Conservation (phyloP, 2,113 vertebrate genomes). For the Neotoma lepida region DNA sequence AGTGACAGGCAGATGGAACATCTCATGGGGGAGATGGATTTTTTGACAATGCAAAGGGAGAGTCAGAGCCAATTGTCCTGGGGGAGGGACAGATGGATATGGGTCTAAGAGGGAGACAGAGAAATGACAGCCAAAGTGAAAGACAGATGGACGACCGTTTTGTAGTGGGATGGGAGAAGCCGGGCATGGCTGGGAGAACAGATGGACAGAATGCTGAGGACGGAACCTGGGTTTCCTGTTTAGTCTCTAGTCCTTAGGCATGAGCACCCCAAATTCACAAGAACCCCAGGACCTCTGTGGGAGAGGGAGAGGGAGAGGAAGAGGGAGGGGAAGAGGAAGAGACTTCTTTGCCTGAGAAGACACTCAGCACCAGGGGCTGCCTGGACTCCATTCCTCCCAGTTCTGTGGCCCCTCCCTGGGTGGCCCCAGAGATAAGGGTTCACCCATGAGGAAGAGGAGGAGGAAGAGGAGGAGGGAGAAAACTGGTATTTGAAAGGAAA, state of each 20-base stretch:
- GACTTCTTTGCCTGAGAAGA: slow-evolving; percentile 2
- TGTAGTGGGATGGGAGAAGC: background rate
- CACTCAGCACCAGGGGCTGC: background rate
- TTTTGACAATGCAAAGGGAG: slow-evolving; percentile 40
- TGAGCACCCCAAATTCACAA: slow-evolving; percentile 31
- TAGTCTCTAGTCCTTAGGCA: slow-evolving; percentile 39
- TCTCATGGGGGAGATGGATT: slow-evolving; percentile 40
- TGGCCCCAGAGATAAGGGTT: slow-evolving; percentile 84
- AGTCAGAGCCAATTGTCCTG: background rate
- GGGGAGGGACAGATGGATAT: slow-evolving; percentile 66
- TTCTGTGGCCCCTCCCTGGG: slow-evolving; percentile 77
- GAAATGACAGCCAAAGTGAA: slow-evolving; percentile 59
- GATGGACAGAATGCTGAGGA: slow-evolving; percentile 26
- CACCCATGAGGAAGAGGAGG: slow-evolving; percentile 73
- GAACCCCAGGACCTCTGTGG: slow-evolving; percentile 44
- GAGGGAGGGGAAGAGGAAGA: background rate
- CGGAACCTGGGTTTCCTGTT: slow-evolving; percentile 59
- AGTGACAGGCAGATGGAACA: slow-evolving; percentile 55
- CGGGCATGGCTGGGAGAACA: background rate
- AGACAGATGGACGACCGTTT: slow-evolving; percentile 63
- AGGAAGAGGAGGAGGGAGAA: slow-evolving; percentile 68
- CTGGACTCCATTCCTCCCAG: background rate
- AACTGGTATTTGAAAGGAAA: slow-evolving; percentile 80
- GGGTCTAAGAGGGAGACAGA: slow-evolving; percentile 34
- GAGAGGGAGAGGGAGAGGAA: background rate